phyloP scores from a whole-genome alignment of 2,888 invertebrate species.

The Xylota segnis region DNA sequence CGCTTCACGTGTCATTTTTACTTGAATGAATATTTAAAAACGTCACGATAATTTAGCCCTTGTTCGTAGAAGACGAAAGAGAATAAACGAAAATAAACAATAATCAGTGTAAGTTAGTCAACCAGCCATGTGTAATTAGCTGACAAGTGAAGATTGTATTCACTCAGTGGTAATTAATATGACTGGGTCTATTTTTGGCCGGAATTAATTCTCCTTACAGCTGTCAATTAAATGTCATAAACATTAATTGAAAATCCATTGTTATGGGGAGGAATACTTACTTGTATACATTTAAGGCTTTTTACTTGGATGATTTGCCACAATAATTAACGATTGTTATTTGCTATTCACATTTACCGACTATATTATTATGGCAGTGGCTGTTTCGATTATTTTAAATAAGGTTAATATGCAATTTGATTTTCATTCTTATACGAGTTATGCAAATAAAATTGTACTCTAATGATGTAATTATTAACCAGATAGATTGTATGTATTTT shows the following conservation, averaged over 20 bases:
- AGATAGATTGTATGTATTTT: not conserved
- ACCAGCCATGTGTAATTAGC: conserved; percentile 67
- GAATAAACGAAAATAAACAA: conserved; percentile 35
- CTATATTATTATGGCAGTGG: not conserved
- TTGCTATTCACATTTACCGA: not conserved
- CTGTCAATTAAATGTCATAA: conserved; percentile 74
- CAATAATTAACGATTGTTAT: too few relatives aligned
- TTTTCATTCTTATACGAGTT: not conserved
- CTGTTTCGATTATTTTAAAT: not conserved
- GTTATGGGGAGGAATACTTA: conserved; percentile 14
- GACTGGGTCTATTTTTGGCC: conserved; percentile 62
- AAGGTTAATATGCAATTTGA: not conserved
- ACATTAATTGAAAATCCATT: conserved; percentile 62
- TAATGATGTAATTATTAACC: not conserved
- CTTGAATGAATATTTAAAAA: conserved; percentile 65
- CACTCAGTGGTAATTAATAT: conserved; percentile 67
- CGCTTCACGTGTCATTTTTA: conserved; percentile 71
- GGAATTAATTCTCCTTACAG: conserved; percentile 45
- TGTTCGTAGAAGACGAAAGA: conserved; percentile 23
- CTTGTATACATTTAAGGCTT: not conserved
- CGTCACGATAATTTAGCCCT: conserved; percentile 52
- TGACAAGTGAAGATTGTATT: conserved; percentile 71
- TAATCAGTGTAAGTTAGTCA: conserved; percentile 56
- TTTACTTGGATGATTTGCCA: conserved; percentile 27
- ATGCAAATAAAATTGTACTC: not conserved